Percentiles rank a stretch among this genome's conserved stretches.
phyloP scores from a whole-genome alignment of 2,113 vertebrate species.

The Thermophis baileyi region DNA sequence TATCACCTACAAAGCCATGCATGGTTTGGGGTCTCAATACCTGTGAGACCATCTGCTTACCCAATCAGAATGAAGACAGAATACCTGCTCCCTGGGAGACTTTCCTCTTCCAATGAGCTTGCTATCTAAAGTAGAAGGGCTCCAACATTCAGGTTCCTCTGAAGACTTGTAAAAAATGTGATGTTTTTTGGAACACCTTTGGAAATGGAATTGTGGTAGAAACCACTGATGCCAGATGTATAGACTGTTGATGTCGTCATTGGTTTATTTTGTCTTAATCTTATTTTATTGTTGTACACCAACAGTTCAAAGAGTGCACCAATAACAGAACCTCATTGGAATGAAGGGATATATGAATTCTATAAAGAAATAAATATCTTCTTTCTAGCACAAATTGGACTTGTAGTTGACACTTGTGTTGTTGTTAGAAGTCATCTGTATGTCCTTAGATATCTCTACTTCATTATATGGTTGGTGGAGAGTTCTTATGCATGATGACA shows the following conservation, averaged over 20 bases:
- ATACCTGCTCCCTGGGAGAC: neutral
- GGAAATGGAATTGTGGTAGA: neutral
- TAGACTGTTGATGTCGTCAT: neutral
- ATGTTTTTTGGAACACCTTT: neutral
- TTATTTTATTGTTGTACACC: neutral
- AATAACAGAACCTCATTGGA: neutral
- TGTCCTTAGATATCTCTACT: too few species aligned
- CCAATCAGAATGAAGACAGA: neutral
- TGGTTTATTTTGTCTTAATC: neutral
- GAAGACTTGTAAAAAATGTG: neutral
- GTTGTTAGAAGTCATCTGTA: too few species aligned
- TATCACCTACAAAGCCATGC: neutral
- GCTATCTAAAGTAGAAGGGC: neutral
- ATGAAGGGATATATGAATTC: neutral
- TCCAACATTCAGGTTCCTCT: neutral
- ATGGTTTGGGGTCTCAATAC: neutral
- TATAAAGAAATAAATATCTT: neutral
- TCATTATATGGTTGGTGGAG: too few species aligned
- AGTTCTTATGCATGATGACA: too few species aligned
- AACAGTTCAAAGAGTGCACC: neutral
- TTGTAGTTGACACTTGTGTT: too few species aligned
- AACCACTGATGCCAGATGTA: neutral
- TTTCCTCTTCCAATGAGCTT: neutral
- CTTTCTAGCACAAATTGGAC: too few species aligned
- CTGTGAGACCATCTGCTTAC: neutral